phyloP scores from a whole-genome alignment of 2,113 vertebrate species.

The Echinops telfairi region DNA sequence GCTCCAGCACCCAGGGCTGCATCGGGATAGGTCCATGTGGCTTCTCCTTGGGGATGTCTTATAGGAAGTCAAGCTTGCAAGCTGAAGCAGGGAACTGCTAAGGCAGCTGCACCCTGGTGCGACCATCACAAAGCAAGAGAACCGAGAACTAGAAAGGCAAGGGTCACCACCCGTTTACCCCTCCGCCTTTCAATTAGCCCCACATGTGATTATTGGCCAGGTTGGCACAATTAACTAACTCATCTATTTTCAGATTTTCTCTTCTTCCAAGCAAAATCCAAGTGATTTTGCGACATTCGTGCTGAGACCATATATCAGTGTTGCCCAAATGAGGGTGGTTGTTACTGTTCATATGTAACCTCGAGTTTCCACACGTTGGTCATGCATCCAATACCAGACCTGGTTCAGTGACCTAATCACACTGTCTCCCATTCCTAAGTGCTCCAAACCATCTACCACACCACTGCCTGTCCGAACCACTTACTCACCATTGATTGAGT shows the following conservation, averaged over 20 bases:
- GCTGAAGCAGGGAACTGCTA: too few species aligned
- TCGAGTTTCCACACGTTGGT: not conserved
- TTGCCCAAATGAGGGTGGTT: not conserved
- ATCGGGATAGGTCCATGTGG: too few species aligned
- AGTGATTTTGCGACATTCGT: not conserved
- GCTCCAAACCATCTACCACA: not conserved
- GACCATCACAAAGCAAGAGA: too few species aligned
- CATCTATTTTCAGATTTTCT: conserved; percentile 58
- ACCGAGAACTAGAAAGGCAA: too few species aligned
- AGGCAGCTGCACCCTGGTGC: too few species aligned
- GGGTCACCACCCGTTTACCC: too few species aligned
- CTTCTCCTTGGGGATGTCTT: too few species aligned
- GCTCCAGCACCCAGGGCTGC: too few species aligned
- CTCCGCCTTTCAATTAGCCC: too few species aligned
- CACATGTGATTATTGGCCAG: too few species aligned
- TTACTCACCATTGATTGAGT: not conserved
- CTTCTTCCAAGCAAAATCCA: conserved; percentile 49
- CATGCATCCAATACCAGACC: not conserved
- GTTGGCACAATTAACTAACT: too few species aligned
- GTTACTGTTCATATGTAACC: not conserved
- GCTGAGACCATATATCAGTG: not conserved
- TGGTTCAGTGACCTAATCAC: not conserved
- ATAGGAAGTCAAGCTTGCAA: too few species aligned
- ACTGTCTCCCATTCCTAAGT: not conserved
- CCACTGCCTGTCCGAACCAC: not conserved